Evolutionary conservation across 2,888 invertebrate genomes (phyloP).

Genomic region (Cheilosia pagana): DNA sequence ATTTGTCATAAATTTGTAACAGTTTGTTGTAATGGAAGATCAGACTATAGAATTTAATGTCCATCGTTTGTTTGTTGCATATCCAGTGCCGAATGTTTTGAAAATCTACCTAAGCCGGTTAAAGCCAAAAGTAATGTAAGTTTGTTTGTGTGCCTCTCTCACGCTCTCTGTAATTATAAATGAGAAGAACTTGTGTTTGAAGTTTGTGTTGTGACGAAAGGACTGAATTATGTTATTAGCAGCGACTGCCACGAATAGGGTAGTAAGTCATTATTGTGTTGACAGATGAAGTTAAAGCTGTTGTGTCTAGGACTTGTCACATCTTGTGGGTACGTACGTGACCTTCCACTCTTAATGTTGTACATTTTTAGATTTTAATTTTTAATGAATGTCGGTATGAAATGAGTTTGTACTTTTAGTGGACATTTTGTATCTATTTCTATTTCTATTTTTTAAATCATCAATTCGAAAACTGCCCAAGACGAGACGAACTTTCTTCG

Average conservation of each 20-base stretch:
- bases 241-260: not conserved
- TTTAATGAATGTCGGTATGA: too few species aligned
- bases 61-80: not conserved
- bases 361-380: too few species aligned
- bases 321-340: not conserved
- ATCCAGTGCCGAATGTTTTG: not conserved
- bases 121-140: conserved; percentile 12
- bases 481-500: too few species aligned
- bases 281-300: not conserved
- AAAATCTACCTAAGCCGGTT: conserved; percentile 4
- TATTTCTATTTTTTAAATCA: too few species aligned
- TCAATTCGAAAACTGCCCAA: too few species aligned
- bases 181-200: not conserved
- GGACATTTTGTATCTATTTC: too few species aligned
- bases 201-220: too few species aligned
- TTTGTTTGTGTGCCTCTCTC: not conserved
- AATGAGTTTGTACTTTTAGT: too few species aligned
- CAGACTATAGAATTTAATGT: not conserved
- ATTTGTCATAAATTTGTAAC: not conserved
- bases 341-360: too few species aligned
- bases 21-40: conserved; percentile 5
- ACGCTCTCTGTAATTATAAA: not conserved
- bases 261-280: conserved; percentile 2
- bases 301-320: conserved; percentile 1
- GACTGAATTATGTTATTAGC: not conserved